Evolutionary conservation across 2,797 vertebrate genomes (phyloP).

Genomic region (Euthynnus affinis): DNA sequence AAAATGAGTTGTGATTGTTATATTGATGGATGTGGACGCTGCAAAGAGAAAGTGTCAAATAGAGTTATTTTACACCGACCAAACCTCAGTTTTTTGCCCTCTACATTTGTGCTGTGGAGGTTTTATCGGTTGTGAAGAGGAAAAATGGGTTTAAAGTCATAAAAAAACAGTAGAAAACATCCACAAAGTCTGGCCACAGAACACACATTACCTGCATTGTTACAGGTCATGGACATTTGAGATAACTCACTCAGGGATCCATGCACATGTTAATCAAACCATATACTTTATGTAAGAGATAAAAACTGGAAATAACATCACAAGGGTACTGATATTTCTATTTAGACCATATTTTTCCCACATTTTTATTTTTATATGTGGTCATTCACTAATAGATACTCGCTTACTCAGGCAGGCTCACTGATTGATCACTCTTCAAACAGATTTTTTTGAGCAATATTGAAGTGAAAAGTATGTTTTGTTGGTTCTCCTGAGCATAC

Average conservation of each 20-base stretch:
- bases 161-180: not conserved
- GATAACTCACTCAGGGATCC: slow-evolving; percentile 20
- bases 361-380: too few species aligned
- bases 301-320: too few species aligned
- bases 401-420: too few species aligned
- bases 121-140: not conserved
- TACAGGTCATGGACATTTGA: slow-evolving; percentile 20
- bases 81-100: not conserved
- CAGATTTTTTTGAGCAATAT: too few species aligned
- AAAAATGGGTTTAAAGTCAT: slow-evolving; percentile 1
- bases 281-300: not conserved
- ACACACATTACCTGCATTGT: slow-evolving; percentile 17
- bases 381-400: too few species aligned
- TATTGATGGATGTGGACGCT: not conserved
- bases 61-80: not conserved
- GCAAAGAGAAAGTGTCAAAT: not conserved
- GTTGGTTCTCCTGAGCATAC: too few species aligned
- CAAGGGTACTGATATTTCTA: too few species aligned
- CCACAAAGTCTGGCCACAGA: not conserved
- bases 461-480: too few species aligned
- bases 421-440: too few species aligned
- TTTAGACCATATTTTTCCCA: too few species aligned
- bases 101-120: not conserved
- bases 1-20: not conserved
- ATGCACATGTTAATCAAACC: not conserved